These are phyloP conservation scores for Propithecus deckenii DNA, from an alignment of 2,797 vertebrate genomes.

Conservation along the genomic window DNA sequence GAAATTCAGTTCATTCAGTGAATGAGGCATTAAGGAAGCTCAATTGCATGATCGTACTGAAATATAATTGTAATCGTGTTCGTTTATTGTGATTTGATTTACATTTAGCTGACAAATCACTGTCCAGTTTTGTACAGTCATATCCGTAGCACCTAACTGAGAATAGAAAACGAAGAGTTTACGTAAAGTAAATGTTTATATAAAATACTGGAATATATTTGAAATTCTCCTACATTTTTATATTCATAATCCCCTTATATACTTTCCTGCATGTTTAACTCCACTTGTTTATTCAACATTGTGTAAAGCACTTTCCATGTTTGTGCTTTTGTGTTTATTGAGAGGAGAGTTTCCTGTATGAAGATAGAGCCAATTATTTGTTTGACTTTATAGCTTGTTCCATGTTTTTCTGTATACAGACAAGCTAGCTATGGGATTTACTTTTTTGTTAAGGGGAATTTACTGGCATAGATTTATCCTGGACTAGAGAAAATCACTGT, in stretches of 20 bases:
- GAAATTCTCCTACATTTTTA: not conserved
- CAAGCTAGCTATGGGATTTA: not conserved
- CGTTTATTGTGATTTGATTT: not conserved
- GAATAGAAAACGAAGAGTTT: not conserved
- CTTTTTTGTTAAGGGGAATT: not conserved
- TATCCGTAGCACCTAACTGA: not conserved
- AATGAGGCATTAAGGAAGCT: not conserved
- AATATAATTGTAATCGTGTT: not conserved
- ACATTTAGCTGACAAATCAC: not conserved
- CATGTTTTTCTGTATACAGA: not conserved
- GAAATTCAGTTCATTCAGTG: not conserved
- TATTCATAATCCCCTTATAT: not conserved
- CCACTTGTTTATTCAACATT: not conserved
- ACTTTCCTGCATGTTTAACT: not conserved
- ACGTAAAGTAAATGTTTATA: not conserved
- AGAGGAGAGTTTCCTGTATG: not conserved
- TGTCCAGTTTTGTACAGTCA: not conserved
- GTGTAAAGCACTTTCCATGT: fast-evolving
- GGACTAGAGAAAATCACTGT: not conserved
- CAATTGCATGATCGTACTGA: not conserved
- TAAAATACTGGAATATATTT: not conserved
- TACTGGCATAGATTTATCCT: not conserved
- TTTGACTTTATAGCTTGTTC: not conserved
- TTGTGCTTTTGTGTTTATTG: not conserved
- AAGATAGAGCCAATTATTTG: not conserved